Evolutionary conservation across 2,888 invertebrate genomes (phyloP).

Genomic region (Drosophila atroscutellata): DNA sequence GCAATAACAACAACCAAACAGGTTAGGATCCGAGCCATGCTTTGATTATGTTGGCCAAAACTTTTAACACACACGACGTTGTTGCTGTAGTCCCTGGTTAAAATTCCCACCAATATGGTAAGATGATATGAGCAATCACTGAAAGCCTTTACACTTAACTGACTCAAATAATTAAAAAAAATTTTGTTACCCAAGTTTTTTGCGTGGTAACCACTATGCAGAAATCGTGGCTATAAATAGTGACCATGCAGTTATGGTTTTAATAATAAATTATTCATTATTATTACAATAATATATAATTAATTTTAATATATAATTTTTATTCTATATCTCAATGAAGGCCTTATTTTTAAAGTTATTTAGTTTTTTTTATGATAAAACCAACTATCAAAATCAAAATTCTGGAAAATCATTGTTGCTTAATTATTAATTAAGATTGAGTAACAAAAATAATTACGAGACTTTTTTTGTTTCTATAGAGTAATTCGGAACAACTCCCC

Average conservation of each 20-base stretch:
- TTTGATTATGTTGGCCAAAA: constrained; percentile 64
- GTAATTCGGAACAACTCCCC: neutral
- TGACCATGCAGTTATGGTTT: neutral
- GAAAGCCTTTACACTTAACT: constrained; percentile 83
- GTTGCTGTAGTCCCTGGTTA: constrained; percentile 43
- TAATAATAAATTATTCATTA: neutral
- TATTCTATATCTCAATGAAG: neutral
- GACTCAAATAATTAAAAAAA: constrained; percentile 59
- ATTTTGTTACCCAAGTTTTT: constrained; percentile 5
- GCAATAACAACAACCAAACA: constrained; percentile 36
- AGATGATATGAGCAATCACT: constrained; percentile 74
- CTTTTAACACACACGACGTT: constrained; percentile 74
- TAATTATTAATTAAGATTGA: neutral
- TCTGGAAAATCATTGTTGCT: neutral
- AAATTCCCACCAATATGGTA: constrained; percentile 79
- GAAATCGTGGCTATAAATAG: constrained; percentile 28
- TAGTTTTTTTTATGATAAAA: neutral
- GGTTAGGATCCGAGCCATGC: constrained; percentile 48
- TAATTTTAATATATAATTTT: neutral
- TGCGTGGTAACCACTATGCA: constrained; percentile 25
- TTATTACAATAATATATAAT: neutral
- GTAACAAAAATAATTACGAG: neutral
- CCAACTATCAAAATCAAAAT: neutral
- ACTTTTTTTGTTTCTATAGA: too few relatives aligned
- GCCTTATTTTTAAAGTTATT: neutral